Evolutionary conservation across 2,113 vertebrate species (phyloP).

Genomic region (Arenaria interpres): DNA sequence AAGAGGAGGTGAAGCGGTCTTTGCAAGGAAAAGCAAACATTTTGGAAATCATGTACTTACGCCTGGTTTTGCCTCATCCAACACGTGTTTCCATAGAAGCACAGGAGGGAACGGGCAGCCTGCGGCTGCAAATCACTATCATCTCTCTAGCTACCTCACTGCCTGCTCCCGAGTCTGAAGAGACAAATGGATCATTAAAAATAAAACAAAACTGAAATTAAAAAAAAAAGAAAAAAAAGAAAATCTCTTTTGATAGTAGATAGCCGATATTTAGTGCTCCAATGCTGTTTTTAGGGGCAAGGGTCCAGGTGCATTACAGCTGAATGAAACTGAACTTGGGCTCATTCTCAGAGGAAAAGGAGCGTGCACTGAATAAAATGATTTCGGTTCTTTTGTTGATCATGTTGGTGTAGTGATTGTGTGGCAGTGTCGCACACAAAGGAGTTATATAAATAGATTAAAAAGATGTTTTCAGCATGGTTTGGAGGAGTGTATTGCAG

Average conservation of each 20-base stretch:
- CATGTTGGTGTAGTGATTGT: neutral
- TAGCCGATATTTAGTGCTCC: neutral
- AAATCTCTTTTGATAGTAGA: neutral
- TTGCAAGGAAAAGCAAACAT: neutral
- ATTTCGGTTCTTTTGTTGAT: conserved; percentile 47
- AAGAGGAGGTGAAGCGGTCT: neutral
- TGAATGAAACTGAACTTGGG: neutral
- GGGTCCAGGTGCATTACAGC: neutral
- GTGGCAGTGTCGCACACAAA: neutral
- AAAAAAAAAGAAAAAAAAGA: neutral
- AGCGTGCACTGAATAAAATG: neutral
- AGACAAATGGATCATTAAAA: conserved; percentile 52
- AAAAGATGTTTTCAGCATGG: neutral
- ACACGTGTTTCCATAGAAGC: conserved; percentile 66
- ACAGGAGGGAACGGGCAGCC: conserved; percentile 26
- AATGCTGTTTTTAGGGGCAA: neutral
- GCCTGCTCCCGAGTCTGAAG: neutral
- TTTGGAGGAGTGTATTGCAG: neutral
- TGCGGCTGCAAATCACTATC: conserved; percentile 35
- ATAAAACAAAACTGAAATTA: neutral
- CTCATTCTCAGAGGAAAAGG: neutral
- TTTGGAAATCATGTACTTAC: neutral
- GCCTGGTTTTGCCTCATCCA: conserved; percentile 20
- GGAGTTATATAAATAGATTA: conserved; percentile 24
- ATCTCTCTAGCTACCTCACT: neutral